These are phyloP conservation scores for Dasyurus viverrinus DNA, from an alignment of 2,113 vertebrate genomes.

Conservation along the genomic window DNA sequence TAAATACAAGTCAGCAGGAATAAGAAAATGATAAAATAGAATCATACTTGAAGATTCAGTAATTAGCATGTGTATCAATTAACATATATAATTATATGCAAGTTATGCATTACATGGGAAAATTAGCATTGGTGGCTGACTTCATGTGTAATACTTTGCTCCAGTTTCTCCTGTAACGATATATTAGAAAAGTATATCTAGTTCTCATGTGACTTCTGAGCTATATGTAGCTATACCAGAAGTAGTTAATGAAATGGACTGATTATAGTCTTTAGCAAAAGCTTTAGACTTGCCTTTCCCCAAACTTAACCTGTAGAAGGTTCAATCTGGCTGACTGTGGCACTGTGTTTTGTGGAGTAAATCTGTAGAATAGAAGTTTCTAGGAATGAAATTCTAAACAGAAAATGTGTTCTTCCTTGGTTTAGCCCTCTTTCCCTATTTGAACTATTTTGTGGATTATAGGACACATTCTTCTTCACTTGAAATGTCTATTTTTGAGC, in stretches of 20 bases:
- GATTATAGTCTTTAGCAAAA: neutral
- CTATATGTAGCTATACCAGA: neutral
- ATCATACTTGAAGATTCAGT: neutral
- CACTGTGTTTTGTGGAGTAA: neutral
- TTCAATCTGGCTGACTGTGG: neutral
- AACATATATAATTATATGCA: neutral
- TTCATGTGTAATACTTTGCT: neutral
- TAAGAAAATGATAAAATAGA: neutral
- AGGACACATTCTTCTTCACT: neutral
- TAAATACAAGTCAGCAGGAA: neutral
- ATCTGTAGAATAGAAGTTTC: neutral
- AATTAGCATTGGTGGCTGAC: neutral
- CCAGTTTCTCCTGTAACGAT: neutral
- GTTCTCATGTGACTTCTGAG: neutral
- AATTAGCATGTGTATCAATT: neutral
- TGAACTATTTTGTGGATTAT: neutral
- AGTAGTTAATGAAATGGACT: neutral
- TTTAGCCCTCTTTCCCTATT: neutral
- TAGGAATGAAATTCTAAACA: neutral
- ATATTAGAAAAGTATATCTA: neutral
- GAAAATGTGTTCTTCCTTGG: neutral
- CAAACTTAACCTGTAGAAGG: neutral
- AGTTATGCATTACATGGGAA: neutral
- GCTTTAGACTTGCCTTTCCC: neutral
- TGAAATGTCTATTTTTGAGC: neutral